Evolutionary conservation across 1,140 invertebrate genomes (phyloP).

Genomic region (Drosophila pandora): DNA sequence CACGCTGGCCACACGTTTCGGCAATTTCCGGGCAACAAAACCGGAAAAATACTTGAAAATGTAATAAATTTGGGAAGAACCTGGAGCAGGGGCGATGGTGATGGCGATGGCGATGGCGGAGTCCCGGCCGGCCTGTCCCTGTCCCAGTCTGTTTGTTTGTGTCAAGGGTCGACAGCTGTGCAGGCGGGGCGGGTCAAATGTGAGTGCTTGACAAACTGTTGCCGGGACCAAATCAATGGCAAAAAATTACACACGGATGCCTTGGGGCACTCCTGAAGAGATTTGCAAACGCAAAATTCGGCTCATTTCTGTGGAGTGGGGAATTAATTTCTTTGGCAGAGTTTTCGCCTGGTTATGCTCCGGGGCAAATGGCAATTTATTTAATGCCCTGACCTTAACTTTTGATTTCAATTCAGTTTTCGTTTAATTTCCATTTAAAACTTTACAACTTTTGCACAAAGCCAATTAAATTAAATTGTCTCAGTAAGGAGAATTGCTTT

Average conservation of each 20-base stretch:
- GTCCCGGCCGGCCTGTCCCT: constrained; percentile 10
- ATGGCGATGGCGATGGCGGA: constrained; percentile 12
- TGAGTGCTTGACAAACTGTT: constrained; percentile 69
- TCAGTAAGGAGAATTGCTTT: constrained; percentile 6
- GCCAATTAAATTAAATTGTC: constrained; percentile 52
- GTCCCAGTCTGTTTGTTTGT: constrained; percentile 30
- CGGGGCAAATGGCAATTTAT: constrained; percentile 48
- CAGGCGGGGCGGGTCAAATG: constrained; percentile 30
- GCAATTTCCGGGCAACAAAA: constrained; percentile 77
- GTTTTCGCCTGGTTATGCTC: constrained; percentile 46
- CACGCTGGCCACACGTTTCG: constrained; percentile 72
- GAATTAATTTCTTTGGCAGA: constrained; percentile 59
- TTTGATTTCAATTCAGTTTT: constrained; percentile 47
- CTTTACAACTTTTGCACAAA: constrained; percentile 25
- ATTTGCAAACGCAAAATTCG: constrained; percentile 37
- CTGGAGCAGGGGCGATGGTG: neutral
- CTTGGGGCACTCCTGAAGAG: constrained; percentile 38
- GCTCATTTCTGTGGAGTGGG: constrained; percentile 4
- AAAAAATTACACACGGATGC: constrained; percentile 72
- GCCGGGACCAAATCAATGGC: constrained; percentile 69
- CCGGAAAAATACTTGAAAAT: constrained; percentile 78
- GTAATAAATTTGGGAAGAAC: constrained; percentile 71
- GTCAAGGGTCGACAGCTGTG: constrained; percentile 55
- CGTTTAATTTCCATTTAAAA: constrained; percentile 34
- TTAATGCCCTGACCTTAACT: constrained; percentile 49